Evolutionary conservation across 2,888 invertebrate species (phyloP), one percentile per base, ranked within the genome.

Genomic region (Aelia acuminata): DNA sequence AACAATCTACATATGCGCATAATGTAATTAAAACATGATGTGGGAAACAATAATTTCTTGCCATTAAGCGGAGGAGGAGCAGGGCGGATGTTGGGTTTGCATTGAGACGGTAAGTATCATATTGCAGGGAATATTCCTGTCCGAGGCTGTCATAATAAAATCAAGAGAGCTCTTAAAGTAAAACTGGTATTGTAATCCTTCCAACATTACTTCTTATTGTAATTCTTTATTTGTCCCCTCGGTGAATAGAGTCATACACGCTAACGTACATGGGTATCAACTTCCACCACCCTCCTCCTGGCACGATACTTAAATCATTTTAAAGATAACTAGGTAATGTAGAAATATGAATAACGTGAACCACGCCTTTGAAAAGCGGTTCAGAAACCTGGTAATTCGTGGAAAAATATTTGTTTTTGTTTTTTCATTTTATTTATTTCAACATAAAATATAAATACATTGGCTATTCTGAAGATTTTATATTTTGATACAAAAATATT

Each of bases 181-280:
- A 70, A 70, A 70, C 63, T 18, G 31, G 31, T 70, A 70, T 70
- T 70, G 63, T 70, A 70, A 70, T 70, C 63, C 35, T 70, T 70
- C 63, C 35, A 70, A 31, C 31, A 35, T 70, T 35, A 35, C 35
- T 20, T 35, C 26, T 63, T 63, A 31, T 70, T 70, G 22, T 70
- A n/a, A n/a, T 70, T 70, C 63, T 35, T 70, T 70, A 70, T 70
- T 70, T 70, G 1, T 35, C 10, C 35, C 31, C 4, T 8, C 4
- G 18, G 63, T 3, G 1, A 35, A 70, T 70, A 70, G 63, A 70
- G 63, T 70, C 63, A 31, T 70, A 35, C 31, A 70, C 63, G 35
- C 31, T 35, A 70, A 70, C 26, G 18, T 70, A 70, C 31, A 26
- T 13, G 18, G 31, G 13, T 70, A 70, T 70, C 35, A 35, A 70